Evolutionary conservation across 2,888 invertebrate species (phyloP), one percentile per base, ranked within the genome.

Genomic region (Galerucella calmariensis): DNA sequence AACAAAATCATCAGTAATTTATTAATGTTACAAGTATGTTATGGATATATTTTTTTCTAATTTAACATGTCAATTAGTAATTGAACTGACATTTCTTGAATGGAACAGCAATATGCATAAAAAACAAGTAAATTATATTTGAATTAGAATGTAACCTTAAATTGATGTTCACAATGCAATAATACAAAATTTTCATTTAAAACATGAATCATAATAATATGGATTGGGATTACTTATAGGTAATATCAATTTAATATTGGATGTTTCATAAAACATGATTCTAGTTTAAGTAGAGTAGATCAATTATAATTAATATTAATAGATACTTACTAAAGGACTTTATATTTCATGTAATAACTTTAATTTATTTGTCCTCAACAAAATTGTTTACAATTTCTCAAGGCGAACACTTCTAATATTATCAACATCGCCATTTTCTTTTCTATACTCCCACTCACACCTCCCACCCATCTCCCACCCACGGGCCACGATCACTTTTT

Each of bases 321-420:
- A 41, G 20, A 11, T 46, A 65, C 63, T 65, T 65, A 65, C 63
- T 46, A 12, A n/a, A 65, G 11, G 20, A 46, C 46, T 65, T 20
- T 65, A 46, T 65, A 46, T 65, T 20, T 65, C 63, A 65, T 65
- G 27, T 24, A 65, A 46, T 46, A 65, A 65, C 46, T 65, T 46
- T 11, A 65, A 9, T 46, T 65, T 20, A 1, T 16, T 41, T 65
- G 46, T 65, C 11, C 11, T 65, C 11, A 65, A 46, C 44, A 46
- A 46, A 12, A 65, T 16, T 65, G 63, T 65, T 65, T 14, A 65
- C 46, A 44, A 12, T 65, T 65, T 65, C 46, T 46, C 3, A 20
- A 16, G 2, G 11, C 46, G 16, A 44, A 65, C 46, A 46, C 46
- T 46, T 46, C 20, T 65, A 65, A 46, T 46, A 44, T 16, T 65